Conservation (phyloP, 1,140 invertebrate species). For the Chlorops oryzae region DNA sequence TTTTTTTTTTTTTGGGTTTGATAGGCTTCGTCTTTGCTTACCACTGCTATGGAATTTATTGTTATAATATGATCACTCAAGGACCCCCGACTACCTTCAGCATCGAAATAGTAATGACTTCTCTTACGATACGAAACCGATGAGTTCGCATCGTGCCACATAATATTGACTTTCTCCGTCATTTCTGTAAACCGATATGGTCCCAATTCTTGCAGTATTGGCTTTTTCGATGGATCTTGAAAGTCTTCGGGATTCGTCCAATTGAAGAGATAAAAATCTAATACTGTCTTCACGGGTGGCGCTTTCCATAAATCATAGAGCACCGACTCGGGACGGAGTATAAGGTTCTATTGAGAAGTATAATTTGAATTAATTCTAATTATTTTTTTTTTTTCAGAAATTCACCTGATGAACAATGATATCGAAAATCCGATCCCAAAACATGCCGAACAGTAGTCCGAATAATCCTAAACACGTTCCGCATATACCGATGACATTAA, state of each 20-base stretch:
- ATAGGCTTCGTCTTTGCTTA: slow-evolving; percentile 55
- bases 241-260: slow-evolving; percentile 72
- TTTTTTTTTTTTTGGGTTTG: slow-evolving; percentile 67
- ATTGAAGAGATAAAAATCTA: slow-evolving; percentile 72
- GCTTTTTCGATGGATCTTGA: slow-evolving; percentile 50
- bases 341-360: neutral
- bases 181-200: slow-evolving; percentile 68
- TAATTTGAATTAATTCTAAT: neutral
- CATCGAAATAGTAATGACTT: slow-evolving; percentile 71
- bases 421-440: neutral
- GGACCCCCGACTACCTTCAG: slow-evolving; percentile 63
- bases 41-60: slow-evolving; percentile 75
- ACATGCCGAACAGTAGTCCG: neutral
- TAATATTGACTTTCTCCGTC: slow-evolving; percentile 58
- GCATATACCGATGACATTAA: neutral
- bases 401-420: neutral
- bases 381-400: neutral
- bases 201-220: slow-evolving; percentile 60
- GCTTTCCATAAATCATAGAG: slow-evolving; percentile 58
- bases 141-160: slow-evolving; percentile 63
- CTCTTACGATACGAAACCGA: slow-evolving; percentile 75
- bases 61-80: slow-evolving; percentile 70
- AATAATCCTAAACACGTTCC: neutral
- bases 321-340: slow-evolving; percentile 1
- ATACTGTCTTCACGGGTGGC: slow-evolving; percentile 64